Conservation (phyloP, 2,797 vertebrate species). For the Rhabdophis nuchalis region DNA sequence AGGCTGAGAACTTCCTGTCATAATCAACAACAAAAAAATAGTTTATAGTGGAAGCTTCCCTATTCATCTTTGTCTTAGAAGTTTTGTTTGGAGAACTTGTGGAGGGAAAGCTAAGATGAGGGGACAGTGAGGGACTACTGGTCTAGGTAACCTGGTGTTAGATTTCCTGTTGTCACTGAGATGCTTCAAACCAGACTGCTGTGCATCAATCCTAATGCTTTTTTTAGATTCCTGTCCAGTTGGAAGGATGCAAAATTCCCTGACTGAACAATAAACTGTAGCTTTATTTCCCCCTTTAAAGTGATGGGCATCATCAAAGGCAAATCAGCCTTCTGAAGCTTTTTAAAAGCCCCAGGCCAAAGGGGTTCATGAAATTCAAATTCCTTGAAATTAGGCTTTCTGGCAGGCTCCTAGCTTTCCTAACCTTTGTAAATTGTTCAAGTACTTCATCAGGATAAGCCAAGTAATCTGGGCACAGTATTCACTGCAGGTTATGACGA, state of each 20-base stretch:
- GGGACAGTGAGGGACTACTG: not conserved
- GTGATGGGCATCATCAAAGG: not conserved
- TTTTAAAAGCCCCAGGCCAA: not conserved
- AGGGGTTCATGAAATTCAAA: not conserved
- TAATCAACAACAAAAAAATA: not conserved
- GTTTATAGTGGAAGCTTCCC: not conserved
- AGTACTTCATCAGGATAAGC: too few species aligned
- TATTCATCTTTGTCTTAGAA: not conserved
- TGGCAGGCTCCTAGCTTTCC: too few species aligned
- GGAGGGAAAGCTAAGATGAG: not conserved
- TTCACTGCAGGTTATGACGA: too few species aligned
- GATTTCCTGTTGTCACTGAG: not conserved
- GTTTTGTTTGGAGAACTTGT: not conserved
- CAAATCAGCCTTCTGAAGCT: not conserved
- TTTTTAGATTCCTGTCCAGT: not conserved
- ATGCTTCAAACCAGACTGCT: not conserved
- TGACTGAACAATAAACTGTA: not conserved
- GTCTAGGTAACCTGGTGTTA: not conserved
- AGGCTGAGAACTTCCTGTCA: conserved; percentile 1
- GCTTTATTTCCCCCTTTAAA: not conserved
- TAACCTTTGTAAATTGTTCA: too few species aligned
- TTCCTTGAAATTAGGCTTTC: not conserved
- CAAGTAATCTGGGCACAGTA: too few species aligned
- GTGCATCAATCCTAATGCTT: not conserved
- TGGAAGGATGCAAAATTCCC: not conserved